Evolutionary conservation across 1,140 invertebrate genomes (phyloP), one percentile per base, ranked within the genome.

Genomic region (Macrobrachium rosenbergii): DNA sequence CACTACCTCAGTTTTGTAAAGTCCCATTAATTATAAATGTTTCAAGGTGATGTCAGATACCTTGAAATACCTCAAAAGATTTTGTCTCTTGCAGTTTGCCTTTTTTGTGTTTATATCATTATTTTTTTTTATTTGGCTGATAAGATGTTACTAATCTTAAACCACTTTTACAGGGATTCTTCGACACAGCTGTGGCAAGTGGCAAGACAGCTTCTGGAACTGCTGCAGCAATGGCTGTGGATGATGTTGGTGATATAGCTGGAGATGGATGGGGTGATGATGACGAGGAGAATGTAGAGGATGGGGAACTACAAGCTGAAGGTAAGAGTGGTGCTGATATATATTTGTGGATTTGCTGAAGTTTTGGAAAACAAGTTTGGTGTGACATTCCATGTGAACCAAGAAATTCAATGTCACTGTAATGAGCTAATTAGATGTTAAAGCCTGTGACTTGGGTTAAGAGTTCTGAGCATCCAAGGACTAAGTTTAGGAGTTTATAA

Each of bases 191-290:
- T 91, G 91, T 92, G 8, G 90, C 90, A 45, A 90, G 92, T 37
- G 91, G 91, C n/a, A 92, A 90, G 52, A 92, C 90, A 67, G 91
- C 83, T 64, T 85, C 85, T 8, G 83, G 62, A 62, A 82, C 88
- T 23, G 83, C 89, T 3, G 85, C 89, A 12, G 90, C 91, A n/a
- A 89, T 91, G 83, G 91, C 91, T 14, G 93, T 90, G 23, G 91
- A 94, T 58, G 93, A 93, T 12, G 94, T 94, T 76, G 93, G 94
- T 19, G 93, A 93, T 5, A 94, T 94, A 81, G 95, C 94, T n/a
- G 95, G 93, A 5, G 96, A 96, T 73, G 96, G 95, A 69, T 99
- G 98, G 98, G 98, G 90, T 16, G 93, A 93, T 78, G 91, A 90
- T 62, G 91, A 90, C 28, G 90, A 90, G 21, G 90, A 91, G 83